These are phyloP conservation scores for Heliconius hermathena DNA, from an alignment of 1,140 invertebrate species.

Conservation along the genomic window DNA sequence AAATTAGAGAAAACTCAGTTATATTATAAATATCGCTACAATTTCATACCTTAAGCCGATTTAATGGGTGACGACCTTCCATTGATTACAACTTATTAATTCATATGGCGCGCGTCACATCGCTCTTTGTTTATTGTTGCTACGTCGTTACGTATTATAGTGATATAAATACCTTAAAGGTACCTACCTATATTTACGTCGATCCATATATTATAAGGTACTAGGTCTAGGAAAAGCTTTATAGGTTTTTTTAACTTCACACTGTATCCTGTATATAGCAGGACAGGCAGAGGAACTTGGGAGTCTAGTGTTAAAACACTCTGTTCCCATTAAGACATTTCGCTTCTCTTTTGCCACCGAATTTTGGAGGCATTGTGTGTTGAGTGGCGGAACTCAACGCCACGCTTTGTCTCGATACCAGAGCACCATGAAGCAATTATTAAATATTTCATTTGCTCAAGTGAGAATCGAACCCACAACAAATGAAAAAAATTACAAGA, in stretches of 20 bases:
- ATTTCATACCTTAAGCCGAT: neutral
- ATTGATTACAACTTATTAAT: constrained; percentile 30
- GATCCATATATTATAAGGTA: neutral
- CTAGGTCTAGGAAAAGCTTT: no score
- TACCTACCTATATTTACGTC: neutral
- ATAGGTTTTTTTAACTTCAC: neutral
- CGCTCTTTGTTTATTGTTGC: constrained; percentile 31
- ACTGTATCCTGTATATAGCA: neutral
- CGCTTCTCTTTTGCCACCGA: neutral
- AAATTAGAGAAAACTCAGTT: neutral
- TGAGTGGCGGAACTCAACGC: neutral
- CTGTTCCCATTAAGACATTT: neutral
- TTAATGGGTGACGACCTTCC: constrained; percentile 27
- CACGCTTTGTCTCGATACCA: no score
- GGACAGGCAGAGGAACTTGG: neutral
- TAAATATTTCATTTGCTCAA: no score
- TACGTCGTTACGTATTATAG: constrained; percentile 6
- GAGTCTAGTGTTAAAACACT: neutral
- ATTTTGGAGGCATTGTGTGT: neutral
- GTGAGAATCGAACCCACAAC: no score
- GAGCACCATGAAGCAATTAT: no score
- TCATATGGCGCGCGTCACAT: constrained; percentile 20
- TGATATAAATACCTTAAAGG: neutral
- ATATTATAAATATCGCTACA: neutral
- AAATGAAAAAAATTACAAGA: no score